These are phyloP conservation scores for Drosophila punjabiensis DNA, from an alignment of 1,140 invertebrate species.

Conservation along the genomic window DNA sequence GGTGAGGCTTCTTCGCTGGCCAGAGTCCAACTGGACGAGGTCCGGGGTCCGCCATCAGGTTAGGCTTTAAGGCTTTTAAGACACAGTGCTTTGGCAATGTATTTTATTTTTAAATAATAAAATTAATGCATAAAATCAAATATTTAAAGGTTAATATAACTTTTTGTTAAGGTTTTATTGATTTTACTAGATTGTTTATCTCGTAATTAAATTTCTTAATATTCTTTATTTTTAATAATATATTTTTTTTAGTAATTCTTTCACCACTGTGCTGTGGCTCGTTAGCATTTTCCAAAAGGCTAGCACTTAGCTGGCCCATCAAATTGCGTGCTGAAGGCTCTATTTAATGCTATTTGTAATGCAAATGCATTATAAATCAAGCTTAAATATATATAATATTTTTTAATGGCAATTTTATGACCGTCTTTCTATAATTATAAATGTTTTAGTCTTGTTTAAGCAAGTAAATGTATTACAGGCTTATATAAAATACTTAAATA, in stretches of 20 bases:
- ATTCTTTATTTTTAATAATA: neutral
- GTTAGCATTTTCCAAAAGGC: slow-evolving; percentile 8
- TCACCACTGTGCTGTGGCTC: slow-evolving; percentile 1
- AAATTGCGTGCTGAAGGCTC: slow-evolving; percentile 24
- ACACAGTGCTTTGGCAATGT: neutral
- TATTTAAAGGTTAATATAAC: no score
- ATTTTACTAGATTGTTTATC: no score
- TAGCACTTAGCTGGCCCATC: slow-evolving; percentile 15
- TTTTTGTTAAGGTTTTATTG: neutral
- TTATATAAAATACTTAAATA: neutral
- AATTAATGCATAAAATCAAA: accelerated
- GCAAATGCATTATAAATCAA: slow-evolving; percentile 33
- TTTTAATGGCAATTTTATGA: neutral
- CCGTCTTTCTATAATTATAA: neutral
- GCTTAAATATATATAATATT: slow-evolving; percentile 28
- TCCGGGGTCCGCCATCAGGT: neutral
- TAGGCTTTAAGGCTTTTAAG: neutral
- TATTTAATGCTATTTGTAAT: slow-evolving; percentile 7
- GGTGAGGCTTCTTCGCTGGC: slow-evolving; percentile 1
- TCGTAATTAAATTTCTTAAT: no score
- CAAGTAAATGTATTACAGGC: neutral
- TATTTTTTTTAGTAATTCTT: neutral
- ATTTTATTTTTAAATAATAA: neutral
- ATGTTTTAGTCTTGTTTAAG: neutral
- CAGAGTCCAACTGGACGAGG: slow-evolving; percentile 5